A percentile compares a stretch with the other conserved stretches of the same genome.
Evolutionary conservation across 64 coral and sea anemone genomes (phyloP).

Genomic region (Cladopsammia gracilis): DNA sequence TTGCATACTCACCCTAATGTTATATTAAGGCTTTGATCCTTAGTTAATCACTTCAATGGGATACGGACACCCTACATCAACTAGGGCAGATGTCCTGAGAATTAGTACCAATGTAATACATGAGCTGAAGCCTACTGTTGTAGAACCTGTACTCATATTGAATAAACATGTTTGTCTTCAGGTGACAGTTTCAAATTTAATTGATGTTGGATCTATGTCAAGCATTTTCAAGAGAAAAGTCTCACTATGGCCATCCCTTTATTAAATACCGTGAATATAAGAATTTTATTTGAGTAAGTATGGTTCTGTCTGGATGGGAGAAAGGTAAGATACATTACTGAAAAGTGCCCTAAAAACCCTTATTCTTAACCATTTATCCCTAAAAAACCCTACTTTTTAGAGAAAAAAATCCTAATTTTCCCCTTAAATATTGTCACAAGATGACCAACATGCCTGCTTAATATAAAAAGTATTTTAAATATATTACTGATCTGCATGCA

Average conservation of each 20-base stretch:
- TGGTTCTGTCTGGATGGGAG: conserved; percentile 28
- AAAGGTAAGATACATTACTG: conserved; percentile 33
- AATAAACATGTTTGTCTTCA: background rate
- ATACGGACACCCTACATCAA: conserved; percentile 62
- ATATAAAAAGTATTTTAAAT: no score
- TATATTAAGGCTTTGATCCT: conserved; percentile 36
- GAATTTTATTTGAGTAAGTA: conserved; percentile 45
- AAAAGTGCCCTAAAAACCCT: background rate
- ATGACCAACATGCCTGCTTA: conserved; percentile 23
- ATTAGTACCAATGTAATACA: conserved; percentile 18
- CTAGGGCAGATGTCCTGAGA: conserved; percentile 57
- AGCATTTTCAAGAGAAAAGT: conserved; percentile 28
- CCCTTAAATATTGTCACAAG: conserved; percentile 26
- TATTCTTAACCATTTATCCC: conserved; percentile 24
- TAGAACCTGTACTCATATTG: background rate
- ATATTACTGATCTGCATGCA: no score
- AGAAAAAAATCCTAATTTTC: conserved; percentile 29
- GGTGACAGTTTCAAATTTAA: conserved; percentile 30
- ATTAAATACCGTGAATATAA: background rate
- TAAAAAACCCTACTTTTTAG: conserved; percentile 35
- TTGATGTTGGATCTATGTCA: conserved; percentile 26
- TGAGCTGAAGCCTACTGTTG: background rate
- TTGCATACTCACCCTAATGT: conserved; percentile 55
- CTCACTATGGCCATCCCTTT: background rate
- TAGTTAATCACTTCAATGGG: conserved; percentile 27